phyloP scores from a whole-genome alignment of 35 echinoderm and acorn worm genomes.

The Strongylocentrotus purpuratus region DNA sequence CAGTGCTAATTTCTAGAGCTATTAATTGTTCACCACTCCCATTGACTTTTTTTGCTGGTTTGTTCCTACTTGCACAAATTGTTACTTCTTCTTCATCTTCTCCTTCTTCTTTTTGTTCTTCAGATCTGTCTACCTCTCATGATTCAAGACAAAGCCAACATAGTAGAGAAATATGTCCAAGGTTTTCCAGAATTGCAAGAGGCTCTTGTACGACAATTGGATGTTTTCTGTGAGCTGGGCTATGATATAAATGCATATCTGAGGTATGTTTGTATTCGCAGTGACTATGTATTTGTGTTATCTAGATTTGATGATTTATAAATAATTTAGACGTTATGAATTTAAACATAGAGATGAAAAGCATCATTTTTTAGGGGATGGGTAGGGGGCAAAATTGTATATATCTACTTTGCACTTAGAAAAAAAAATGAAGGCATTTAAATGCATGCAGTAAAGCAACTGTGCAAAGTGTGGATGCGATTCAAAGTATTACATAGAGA shows the following conservation, averaged over 20 bases:
- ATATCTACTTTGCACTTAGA: too few species aligned
- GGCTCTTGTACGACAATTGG: slow-evolving; percentile 61
- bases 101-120: background rate
- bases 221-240: slow-evolving; percentile 74
- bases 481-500: too few species aligned
- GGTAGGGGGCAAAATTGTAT: too few species aligned
- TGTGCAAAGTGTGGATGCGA: too few species aligned
- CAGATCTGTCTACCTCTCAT: slow-evolving; percentile 90
- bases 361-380: too few species aligned
- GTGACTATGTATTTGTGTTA: background rate
- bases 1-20: too few species aligned
- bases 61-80: too few species aligned
- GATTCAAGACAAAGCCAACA: slow-evolving; percentile 78
- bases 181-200: slow-evolving; percentile 61
- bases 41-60: background rate
- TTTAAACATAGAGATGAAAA: too few species aligned
- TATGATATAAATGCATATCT: slow-evolving; percentile 66
- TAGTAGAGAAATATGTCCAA: slow-evolving; percentile 80
- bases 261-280: slow-evolving; percentile 54
- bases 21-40: too few species aligned
- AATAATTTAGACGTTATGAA: background rate
- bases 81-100: background rate
- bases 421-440: too few species aligned
- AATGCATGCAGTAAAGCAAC: too few species aligned
- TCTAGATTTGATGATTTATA: background rate